Conservation (phyloP, 2,797 vertebrate genomes). For the Karalla daura region DNA sequence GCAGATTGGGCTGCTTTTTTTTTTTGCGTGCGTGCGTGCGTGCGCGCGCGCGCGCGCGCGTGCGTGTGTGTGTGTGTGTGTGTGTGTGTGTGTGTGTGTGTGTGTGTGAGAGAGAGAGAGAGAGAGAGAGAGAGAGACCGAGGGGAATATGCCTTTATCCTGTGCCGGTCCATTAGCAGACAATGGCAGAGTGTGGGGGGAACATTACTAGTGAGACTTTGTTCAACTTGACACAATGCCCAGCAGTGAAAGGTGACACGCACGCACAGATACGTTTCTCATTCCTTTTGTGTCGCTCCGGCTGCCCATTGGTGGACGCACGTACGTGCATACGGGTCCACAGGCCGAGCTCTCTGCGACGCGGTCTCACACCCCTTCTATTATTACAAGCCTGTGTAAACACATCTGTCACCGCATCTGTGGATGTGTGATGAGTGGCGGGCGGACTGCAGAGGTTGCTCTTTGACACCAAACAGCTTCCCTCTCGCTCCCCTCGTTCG, state of each 20-base stretch:
- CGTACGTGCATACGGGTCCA: neutral
- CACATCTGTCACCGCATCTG: neutral
- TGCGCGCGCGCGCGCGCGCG: constrained; percentile 15
- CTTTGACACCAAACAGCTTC: neutral
- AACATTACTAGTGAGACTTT: constrained; percentile 15
- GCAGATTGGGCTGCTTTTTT: constrained; percentile 20
- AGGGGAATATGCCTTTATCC: constrained; percentile 28
- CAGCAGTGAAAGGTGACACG: constrained; percentile 36
- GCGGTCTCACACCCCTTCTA: neutral
- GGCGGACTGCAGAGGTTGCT: constrained; percentile 28
- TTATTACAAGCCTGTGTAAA: neutral
- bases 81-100: constrained; percentile 21
- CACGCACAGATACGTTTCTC: neutral
- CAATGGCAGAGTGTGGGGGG: constrained; percentile 30
- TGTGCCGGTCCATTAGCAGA: constrained; percentile 46
- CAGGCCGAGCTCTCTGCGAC: fast-evolving
- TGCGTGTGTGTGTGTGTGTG: constrained; percentile 17
- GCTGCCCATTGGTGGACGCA: neutral
- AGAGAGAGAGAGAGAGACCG: too few species aligned
- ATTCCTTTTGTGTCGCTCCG: neutral
- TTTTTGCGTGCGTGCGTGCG: constrained; percentile 12
- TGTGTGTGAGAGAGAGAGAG: too few species aligned
- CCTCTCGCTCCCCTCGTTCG: constrained; percentile 10
- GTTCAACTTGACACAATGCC: constrained; percentile 20
- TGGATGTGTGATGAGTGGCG: neutral